Evolutionary conservation across 37 sponge, comb jelly and placozoan species (phyloP), one percentile per base, ranked within the genome.

Genomic region (Halisarca cf. caerulea): DNA sequence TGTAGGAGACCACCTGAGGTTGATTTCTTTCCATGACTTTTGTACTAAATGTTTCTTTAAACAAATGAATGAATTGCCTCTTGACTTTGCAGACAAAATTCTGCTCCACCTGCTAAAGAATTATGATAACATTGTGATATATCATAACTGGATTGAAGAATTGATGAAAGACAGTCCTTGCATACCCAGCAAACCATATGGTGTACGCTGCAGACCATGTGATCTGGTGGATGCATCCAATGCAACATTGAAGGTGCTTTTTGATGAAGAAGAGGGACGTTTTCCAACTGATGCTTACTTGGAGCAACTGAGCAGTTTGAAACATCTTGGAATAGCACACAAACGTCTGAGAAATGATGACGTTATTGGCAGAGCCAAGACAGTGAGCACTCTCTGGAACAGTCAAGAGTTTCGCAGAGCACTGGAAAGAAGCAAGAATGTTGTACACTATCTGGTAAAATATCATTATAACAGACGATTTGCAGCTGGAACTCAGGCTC

Each of bases 311-410:
- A 34, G 44, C 37, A 66, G n/a, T 44, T 44, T 91, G 9, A 2
- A 0, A 28, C 15, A 17, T 2, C 66, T 91, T 14, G 91, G 91
- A 28, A 91, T 91, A 85, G 34, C 80, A 36, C 32, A 25, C 9
- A 7, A 44, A 14, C 44, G 82, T 23, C 88, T 91, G 0, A 78
- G 55, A n/a, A 4, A 78, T 32, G 58, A 69, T 33, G 75, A 87
- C n/a, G 35, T 91, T 15, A 3, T 55, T 38, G 91, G 83, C 9
- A 34, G 91, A 84, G 91, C 85, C 30, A n/a, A 28, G 7, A 44
- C 85, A 59, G 82, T 89, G 58, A 18, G 5, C 17, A 14, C 23
- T 7, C 43, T 80, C 1, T 18, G 17, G 24, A 2, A n/a, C 23
- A 64, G 23, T 41, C 9, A 44, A 40, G 77, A 7, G 38, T 33